Conservation (phyloP, 2,797 vertebrate genomes). For the Xenopus petersii region DNA sequence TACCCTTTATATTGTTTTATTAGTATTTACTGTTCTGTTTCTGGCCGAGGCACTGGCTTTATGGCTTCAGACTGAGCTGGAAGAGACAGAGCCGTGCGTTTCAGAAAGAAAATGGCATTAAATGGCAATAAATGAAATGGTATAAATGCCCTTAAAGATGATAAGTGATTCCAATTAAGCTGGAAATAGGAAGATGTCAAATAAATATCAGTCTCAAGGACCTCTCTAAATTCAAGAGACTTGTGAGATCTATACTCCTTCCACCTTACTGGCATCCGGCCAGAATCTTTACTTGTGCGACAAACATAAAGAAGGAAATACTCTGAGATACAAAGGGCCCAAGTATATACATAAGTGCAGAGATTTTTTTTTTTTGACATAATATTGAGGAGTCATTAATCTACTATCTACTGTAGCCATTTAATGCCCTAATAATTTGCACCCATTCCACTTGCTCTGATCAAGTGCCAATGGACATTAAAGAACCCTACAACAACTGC, state of each 20-base stretch:
- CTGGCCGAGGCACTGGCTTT: too few species aligned
- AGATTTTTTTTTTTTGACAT: too few species aligned
- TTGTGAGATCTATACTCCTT: conserved; percentile 24
- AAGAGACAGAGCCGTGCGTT: neutral
- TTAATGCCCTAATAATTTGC: too few species aligned
- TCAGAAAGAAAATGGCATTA: neutral
- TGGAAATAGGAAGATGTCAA: conserved; percentile 42
- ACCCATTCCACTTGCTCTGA: too few species aligned
- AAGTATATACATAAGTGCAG: too few species aligned
- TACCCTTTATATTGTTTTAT: too few species aligned
- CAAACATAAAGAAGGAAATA: conserved; percentile 1
- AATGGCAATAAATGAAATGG: neutral
- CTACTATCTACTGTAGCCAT: too few species aligned
- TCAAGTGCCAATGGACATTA: too few species aligned
- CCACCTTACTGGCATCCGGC: conserved; percentile 30
- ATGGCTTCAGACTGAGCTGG: neutral
- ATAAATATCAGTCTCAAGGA: conserved; percentile 52
- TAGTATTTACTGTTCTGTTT: too few species aligned
- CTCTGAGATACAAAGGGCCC: too few species aligned
- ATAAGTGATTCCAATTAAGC: conserved; percentile 48
- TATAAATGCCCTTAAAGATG: conserved; percentile 28
- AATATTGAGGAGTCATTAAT: too few species aligned
- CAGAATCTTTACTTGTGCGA: conserved; percentile 17
- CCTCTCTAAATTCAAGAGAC: conserved; percentile 26
- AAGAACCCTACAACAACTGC: too few species aligned